Percentiles rank a stretch among this genome's conserved stretches.
These are phyloP conservation scores for Cyclina sinensis DNA, from an alignment of 1,140 invertebrate genomes.

Conservation along the genomic window DNA sequence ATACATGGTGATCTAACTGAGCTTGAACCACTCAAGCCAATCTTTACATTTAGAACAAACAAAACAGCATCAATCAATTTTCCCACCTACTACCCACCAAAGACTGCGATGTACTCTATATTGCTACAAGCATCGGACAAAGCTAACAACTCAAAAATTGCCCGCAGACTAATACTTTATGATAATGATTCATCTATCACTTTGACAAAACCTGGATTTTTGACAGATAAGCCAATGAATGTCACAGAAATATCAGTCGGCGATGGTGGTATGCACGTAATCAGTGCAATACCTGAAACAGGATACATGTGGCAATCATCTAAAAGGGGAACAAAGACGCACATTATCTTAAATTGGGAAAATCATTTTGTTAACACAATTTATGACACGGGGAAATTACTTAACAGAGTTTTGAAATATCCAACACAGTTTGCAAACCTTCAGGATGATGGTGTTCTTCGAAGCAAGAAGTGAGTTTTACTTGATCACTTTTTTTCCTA, in stretches of 20 bases:
- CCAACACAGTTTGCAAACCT: too few relatives aligned
- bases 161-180: too few relatives aligned
- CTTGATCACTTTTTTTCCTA: too few relatives aligned
- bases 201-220: constrained; percentile 6
- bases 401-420: too few relatives aligned
- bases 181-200: constrained; percentile 89
- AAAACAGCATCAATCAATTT: not conserved
- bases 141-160: constrained; percentile 47
- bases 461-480: constrained; percentile 40
- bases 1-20: too few relatives aligned
- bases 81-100: constrained; percentile 10
- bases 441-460: constrained; percentile 47
- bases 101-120: constrained; percentile 39
- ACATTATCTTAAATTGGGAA: not conserved
- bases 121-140: constrained; percentile 25
- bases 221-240: not conserved
- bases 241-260: not conserved
- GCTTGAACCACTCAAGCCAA: not conserved
- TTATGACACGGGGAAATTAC: too few relatives aligned
- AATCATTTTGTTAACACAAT: constrained; percentile 4
- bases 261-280: too few relatives aligned
- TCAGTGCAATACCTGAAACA: too few relatives aligned
- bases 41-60: not conserved
- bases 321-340: not conserved
- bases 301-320: constrained; percentile 16